Evolutionary conservation across 53 echinoderm and acorn worm genomes (phyloP).

Genomic region (Apostichopus leukothele): DNA sequence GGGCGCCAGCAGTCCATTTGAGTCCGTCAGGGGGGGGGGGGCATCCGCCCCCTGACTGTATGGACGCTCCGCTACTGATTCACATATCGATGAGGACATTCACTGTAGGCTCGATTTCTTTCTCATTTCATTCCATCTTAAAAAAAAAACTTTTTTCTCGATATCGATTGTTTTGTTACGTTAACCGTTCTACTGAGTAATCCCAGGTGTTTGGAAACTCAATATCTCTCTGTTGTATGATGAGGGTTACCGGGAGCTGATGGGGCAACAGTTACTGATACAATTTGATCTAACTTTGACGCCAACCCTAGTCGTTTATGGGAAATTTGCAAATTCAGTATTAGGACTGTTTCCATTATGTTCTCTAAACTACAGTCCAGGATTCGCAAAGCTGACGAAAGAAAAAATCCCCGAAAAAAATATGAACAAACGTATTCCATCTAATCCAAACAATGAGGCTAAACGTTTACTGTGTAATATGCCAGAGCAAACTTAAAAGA

Average conservation of each 20-base stretch:
- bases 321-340: background rate
- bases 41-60: too few species aligned
- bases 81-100: too few species aligned
- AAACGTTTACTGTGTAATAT: background rate
- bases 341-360: background rate
- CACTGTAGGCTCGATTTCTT: too few species aligned
- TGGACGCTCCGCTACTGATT: too few species aligned
- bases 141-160: too few species aligned
- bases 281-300: background rate
- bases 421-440: conserved; percentile 1
- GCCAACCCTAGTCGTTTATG: background rate
- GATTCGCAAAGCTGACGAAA: background rate
- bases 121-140: background rate
- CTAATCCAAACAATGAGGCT: background rate
- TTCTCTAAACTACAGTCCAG: background rate
- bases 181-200: background rate
- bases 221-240: background rate
- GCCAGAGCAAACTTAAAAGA: background rate
- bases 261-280: background rate
- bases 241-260: background rate
- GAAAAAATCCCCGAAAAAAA: background rate
- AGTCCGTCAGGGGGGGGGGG: too few species aligned
- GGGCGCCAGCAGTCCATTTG: too few species aligned
- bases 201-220: too few species aligned
- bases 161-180: background rate